phyloP scores from a whole-genome alignment of 53 echinoderm and acorn worm species.

The Arbacia lixula region DNA sequence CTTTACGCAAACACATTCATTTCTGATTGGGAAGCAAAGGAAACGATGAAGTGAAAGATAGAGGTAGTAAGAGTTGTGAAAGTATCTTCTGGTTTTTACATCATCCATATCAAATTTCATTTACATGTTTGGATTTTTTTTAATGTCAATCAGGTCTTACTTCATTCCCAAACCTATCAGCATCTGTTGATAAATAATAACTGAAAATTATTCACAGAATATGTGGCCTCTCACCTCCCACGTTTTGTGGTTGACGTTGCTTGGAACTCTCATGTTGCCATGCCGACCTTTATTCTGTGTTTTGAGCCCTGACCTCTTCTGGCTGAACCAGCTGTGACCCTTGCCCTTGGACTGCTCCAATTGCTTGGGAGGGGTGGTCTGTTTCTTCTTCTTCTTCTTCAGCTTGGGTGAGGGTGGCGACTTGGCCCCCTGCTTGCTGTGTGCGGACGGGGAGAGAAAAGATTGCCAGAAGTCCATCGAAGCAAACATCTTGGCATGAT shows the following conservation, averaged over 20 bases:
- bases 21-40: too few species aligned
- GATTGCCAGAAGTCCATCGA: constrained; percentile 54
- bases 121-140: too few species aligned
- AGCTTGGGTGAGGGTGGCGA: constrained; percentile 11
- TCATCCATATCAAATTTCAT: too few species aligned
- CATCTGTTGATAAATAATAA: too few species aligned
- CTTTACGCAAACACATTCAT: too few species aligned
- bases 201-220: constrained; percentile 32
- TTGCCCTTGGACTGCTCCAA: constrained; percentile 53
- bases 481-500: constrained; percentile 42
- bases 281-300: constrained; percentile 12
- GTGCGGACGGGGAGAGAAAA: constrained; percentile 33
- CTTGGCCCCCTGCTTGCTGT: constrained; percentile 12
- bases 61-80: too few species aligned
- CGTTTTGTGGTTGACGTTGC: constrained; percentile 37
- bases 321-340: constrained; percentile 28
- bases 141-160: too few species aligned
- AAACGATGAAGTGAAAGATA: too few species aligned
- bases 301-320: constrained; percentile 21
- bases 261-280: constrained; percentile 20
- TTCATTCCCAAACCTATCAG: not conserved
- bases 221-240: constrained; percentile 60
- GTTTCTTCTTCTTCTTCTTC: constrained; percentile 43
- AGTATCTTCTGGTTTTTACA: too few species aligned
- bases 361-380: constrained; percentile 25